A percentile compares a stretch with the other conserved stretches of the same genome.
Evolutionary conservation across 1,140 invertebrate genomes (phyloP).

Genomic region (Ceratitis capitata): DNA sequence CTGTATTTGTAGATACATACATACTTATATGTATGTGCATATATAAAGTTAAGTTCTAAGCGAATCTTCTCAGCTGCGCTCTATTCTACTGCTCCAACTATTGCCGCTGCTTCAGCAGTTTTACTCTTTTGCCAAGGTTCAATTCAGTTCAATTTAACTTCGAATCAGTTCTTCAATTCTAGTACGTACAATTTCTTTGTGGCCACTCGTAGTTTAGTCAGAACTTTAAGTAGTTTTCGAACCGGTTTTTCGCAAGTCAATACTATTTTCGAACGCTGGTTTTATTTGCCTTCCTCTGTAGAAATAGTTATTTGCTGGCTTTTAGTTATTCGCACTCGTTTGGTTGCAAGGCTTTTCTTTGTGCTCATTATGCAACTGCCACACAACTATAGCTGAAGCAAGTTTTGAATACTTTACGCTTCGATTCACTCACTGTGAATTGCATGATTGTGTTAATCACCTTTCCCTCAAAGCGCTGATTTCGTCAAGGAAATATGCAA

Average conservation of each 20-base stretch:
- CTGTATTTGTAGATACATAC: background rate
- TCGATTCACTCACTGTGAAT: too few species aligned
- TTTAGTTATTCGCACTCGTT: background rate
- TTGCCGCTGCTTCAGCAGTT: background rate
- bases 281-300: background rate
- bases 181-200: too few species aligned
- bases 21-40: too few species aligned
- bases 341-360: background rate
- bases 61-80: background rate
- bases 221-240: constrained; percentile 2
- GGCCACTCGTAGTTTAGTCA: background rate
- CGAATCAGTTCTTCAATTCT: background rate
- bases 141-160: constrained; percentile 8
- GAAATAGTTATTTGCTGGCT: background rate
- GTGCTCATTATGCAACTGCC: background rate
- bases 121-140: background rate
- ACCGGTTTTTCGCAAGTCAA: constrained; percentile 25
- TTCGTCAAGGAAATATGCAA: too few species aligned
- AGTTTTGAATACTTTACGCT: background rate
- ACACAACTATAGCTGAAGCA: background rate
- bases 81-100: background rate
- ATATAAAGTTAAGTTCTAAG: background rate
- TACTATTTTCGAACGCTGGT: constrained; percentile 20
- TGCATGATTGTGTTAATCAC: too few species aligned
- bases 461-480: too few species aligned